phyloP scores from a whole-genome alignment of 2,797 vertebrate genomes.

The Morelia viridis region DNA sequence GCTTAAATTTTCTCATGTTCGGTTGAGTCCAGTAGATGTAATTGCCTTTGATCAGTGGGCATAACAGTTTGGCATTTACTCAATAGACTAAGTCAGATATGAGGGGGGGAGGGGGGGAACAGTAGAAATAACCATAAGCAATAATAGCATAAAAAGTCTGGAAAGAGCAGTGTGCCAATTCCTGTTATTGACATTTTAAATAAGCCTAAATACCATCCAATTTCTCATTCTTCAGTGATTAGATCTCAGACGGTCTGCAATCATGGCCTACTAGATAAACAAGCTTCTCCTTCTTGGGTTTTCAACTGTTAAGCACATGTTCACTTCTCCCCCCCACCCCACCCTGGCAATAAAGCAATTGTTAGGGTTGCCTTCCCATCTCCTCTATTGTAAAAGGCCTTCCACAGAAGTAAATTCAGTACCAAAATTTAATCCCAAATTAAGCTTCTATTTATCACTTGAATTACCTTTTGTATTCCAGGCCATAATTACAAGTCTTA shows the following conservation, averaged over 20 bases:
- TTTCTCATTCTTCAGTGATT: background rate
- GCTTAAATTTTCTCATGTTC: background rate
- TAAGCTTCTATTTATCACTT: background rate
- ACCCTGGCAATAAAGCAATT: background rate
- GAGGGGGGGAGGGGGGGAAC: background rate
- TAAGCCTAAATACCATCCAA: background rate
- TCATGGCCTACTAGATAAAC: background rate
- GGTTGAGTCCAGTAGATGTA: background rate
- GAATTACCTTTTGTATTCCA: background rate
- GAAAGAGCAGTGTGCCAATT: slow-evolving; percentile 9
- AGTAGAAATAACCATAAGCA: slow-evolving; percentile 10
- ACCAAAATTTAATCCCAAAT: background rate
- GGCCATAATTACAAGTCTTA: background rate
- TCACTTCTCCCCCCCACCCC: background rate
- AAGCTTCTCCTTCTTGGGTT: background rate
- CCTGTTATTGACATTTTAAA: background rate
- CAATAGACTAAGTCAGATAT: slow-evolving; percentile 33
- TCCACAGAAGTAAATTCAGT: background rate
- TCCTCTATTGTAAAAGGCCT: background rate
- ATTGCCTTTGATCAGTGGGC: slow-evolving; percentile 40
- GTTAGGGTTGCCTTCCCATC: background rate
- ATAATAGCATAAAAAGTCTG: slow-evolving; percentile 18
- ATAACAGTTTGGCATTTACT: slow-evolving; percentile 37
- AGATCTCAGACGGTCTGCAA: background rate
- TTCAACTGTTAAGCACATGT: background rate